Evolutionary conservation across 2,888 invertebrate species (phyloP).

Genomic region (Gibbula magus): DNA sequence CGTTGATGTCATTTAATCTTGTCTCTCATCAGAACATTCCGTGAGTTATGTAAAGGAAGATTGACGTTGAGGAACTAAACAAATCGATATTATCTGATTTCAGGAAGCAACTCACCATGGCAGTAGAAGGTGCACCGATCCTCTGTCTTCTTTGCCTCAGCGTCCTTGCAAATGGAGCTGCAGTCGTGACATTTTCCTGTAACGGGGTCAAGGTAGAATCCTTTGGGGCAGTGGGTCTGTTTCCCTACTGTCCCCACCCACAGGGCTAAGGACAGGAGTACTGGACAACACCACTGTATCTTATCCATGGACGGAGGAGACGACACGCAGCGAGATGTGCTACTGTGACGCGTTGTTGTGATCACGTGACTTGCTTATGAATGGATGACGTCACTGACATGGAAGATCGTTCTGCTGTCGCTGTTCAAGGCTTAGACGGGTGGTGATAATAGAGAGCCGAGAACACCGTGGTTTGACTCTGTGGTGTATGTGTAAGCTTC

Average conservation of each 20-base stretch:
- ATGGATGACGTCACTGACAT: conserved; percentile 12
- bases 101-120: neutral
- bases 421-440: too few relatives aligned
- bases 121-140: neutral
- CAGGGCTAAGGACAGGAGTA: neutral
- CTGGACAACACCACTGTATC: neutral
- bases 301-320: neutral
- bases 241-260: neutral
- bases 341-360: neutral
- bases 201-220: neutral
- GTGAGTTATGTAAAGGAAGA: too few relatives aligned
- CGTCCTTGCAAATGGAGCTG: neutral
- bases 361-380: conserved; percentile 13
- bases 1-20: too few relatives aligned
- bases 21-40: too few relatives aligned
- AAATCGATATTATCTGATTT: too few relatives aligned
- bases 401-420: too few relatives aligned
- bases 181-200: neutral
- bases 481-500: too few relatives aligned
- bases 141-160: neutral
- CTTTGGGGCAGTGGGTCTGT: neutral
- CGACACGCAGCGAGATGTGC: neutral
- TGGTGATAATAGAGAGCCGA: too few relatives aligned
- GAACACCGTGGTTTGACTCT: too few relatives aligned
- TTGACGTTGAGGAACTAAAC: too few relatives aligned